Base-by-base conservation (phyloP, 1,140 invertebrate species). In the Drosophila melanogaster region DNA sequence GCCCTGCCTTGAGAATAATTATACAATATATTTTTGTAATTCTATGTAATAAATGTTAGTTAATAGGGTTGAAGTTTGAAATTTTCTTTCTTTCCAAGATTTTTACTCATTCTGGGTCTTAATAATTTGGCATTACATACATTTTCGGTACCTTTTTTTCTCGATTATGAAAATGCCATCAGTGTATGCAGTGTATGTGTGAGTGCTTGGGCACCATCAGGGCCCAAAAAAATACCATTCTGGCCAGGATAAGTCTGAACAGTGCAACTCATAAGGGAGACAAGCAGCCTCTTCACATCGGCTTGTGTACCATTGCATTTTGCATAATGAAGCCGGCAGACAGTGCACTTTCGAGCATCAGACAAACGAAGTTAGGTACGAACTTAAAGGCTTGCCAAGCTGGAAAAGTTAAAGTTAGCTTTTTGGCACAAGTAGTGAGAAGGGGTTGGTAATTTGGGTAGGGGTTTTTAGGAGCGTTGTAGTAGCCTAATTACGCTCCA, bases 271-370 rank as follows among this genome's bases (percentile, higher is more conserved):
- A 59, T 76, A 67, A 67, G 61, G 49, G 58, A 76, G 61, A 59
- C 72, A 54, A 35, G 30, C n/a, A 54, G 41, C 40, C 54, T 54
- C 50, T 51, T 51, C 38, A 41, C 22, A 35, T 53, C 40, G 24
- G 10, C 24, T 30, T 57, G 47, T 67, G 55, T 79, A 55, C 46
- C 59, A 60, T 77, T 78, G 69, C 75, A 78, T 78, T 71, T 61
- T 86, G 66, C 79, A 86, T 87, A 87, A 87, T 87, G 75, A 87
- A 87, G 51, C 51, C 47, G 70, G 58, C 78, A 87, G 83, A 87
- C 81, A 75, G 74, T 66, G 62, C 64, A 74, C 77, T 78, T 78
- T 78, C 24, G 56, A 58, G 46, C 24, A 49, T 24, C 73, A 78
- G 74, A 75, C 81, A 70, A 81, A 79, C 78, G 66, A 79, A 67